These are phyloP conservation scores for Neolamprologus ventralis DNA, from an alignment of 2,113 vertebrate species.

Conservation along the genomic window DNA sequence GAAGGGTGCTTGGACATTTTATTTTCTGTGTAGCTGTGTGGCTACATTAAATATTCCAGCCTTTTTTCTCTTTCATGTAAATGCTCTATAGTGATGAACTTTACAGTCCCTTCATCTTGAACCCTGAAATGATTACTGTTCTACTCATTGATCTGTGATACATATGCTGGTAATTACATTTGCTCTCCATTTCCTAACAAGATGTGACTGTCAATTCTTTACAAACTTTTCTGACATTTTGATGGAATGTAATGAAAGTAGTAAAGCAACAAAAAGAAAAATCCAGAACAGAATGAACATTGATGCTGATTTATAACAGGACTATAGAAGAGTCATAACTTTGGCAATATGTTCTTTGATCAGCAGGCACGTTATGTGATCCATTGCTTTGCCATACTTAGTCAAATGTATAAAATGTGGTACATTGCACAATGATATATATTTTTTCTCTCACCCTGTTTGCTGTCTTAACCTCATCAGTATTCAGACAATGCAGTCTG, in stretches of 20 bases:
- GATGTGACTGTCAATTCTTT: neutral
- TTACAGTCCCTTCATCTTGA: neutral
- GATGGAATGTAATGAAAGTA: neutral
- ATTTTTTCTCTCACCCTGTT: neutral
- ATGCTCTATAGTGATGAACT: conserved; percentile 31
- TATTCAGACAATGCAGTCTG: conserved; percentile 33
- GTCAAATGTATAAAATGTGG: neutral
- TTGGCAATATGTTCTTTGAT: neutral
- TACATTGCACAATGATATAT: neutral
- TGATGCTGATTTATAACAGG: neutral
- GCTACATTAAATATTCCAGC: neutral
- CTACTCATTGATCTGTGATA: neutral
- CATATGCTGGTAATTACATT: conserved; percentile 36
- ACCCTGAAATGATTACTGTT: neutral
- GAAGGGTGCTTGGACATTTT: neutral
- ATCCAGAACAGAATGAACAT: neutral
- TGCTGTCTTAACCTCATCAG: neutral
- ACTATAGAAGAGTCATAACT: neutral
- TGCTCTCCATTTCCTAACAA: neutral
- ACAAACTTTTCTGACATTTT: neutral
- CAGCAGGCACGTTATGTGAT: neutral
- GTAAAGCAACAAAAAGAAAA: neutral
- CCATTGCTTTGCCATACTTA: neutral
- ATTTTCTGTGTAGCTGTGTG: neutral
- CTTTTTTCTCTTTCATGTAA: neutral